Evolutionary conservation across 1,140 invertebrate species (phyloP).

Genomic region (Aphaenogaster floridana): DNA sequence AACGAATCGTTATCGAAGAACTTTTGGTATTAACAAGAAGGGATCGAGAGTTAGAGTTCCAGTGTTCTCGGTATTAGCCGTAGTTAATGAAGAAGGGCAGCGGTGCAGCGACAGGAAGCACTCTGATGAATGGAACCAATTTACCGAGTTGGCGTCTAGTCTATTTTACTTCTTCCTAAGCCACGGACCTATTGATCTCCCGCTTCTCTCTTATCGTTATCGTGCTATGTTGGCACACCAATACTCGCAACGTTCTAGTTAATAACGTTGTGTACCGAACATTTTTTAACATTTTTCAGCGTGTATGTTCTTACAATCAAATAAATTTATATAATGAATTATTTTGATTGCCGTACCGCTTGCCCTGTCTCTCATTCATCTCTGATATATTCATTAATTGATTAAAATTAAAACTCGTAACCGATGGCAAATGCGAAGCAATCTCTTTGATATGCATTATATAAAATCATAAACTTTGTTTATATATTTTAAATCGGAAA

Average conservation of each 20-base stretch:
- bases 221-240: conserved; percentile 15
- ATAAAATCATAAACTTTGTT: background rate
- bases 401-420: background rate
- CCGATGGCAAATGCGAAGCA: background rate
- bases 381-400: background rate
- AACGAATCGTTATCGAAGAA: conserved; percentile 55
- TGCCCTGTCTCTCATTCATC: background rate
- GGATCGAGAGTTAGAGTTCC: conserved; percentile 62
- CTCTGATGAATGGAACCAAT: conserved; percentile 81
- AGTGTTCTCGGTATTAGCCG: conserved; percentile 63
- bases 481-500: background rate
- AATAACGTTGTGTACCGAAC: background rate
- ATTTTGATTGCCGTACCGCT: background rate
- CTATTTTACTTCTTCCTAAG: conserved; percentile 66
- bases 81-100: conserved; percentile 64
- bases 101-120: conserved; percentile 72
- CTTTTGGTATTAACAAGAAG: conserved; percentile 60
- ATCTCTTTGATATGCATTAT: background rate
- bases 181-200: conserved; percentile 60
- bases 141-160: conserved; percentile 78
- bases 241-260: conserved; percentile 20
- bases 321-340: conserved; percentile 17
- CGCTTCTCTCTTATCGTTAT: conserved; percentile 57
- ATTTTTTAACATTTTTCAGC: background rate
- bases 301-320: background rate